Percentiles rank a stretch among this genome's conserved stretches.
Evolutionary conservation across 2,113 vertebrate genomes (phyloP).

Genomic region (Blennius ocellaris): DNA sequence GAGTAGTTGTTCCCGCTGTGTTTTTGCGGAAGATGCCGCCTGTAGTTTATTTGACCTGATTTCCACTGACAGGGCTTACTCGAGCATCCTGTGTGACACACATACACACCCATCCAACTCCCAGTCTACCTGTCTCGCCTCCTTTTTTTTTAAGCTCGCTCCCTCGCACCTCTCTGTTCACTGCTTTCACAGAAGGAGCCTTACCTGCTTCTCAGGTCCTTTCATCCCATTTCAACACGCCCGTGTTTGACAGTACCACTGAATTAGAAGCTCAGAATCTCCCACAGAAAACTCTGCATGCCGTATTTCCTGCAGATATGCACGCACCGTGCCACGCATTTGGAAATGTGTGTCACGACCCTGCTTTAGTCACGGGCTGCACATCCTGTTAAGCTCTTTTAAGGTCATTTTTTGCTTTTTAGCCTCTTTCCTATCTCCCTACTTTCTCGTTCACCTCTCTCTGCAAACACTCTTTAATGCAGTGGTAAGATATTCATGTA

Average conservation of each 20-base stretch:
- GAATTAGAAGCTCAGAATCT: slow-evolving; percentile 26
- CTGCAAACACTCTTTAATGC: slow-evolving; percentile 19
- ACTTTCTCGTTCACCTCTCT: background rate
- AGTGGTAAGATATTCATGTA: slow-evolving; percentile 37
- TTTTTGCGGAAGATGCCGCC: slow-evolving; percentile 35
- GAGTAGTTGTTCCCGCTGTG: slow-evolving; percentile 9
- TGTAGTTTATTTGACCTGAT: slow-evolving; percentile 70
- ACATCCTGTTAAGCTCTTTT: slow-evolving; percentile 17
- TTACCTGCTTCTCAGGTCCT: slow-evolving; percentile 35
- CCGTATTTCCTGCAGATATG: slow-evolving; percentile 22
- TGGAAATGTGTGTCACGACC: slow-evolving; percentile 48
- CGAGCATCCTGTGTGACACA: slow-evolving; percentile 52
- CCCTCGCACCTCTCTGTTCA: slow-evolving; percentile 11
- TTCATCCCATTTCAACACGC: slow-evolving; percentile 31
- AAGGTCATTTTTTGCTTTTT: slow-evolving; percentile 13
- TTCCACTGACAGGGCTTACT: slow-evolving; percentile 72
- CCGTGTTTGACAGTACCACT: slow-evolving; percentile 28
- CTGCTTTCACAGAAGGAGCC: slow-evolving; percentile 24
- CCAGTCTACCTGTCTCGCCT: slow-evolving; percentile 10
- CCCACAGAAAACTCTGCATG: slow-evolving; percentile 16
- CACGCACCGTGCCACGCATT: slow-evolving; percentile 35
- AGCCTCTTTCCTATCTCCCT: background rate
- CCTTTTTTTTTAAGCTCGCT: slow-evolving; percentile 45
- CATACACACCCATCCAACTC: slow-evolving; percentile 25
- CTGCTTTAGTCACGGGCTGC: slow-evolving; percentile 24